Percentiles rank a stretch among this genome's conserved stretches.
Conservation (phyloP, 2,113 vertebrate species). For the Pycnonotus jocosus region DNA sequence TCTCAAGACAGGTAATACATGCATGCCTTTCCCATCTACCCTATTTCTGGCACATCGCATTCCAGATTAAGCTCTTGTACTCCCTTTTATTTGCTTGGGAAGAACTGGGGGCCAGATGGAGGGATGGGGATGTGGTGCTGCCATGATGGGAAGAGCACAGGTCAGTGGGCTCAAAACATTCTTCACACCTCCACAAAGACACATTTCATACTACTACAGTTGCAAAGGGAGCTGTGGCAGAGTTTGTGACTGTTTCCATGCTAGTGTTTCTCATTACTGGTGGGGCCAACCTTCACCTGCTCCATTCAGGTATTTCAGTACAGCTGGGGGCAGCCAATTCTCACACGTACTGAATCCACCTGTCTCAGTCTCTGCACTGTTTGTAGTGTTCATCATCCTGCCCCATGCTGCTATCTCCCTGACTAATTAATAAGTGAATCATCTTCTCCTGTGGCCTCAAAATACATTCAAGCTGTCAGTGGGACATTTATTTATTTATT, state of each 20-base stretch:
- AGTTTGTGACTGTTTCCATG: neutral
- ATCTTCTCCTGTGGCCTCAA: neutral
- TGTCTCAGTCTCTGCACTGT: neutral
- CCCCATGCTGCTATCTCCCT: neutral
- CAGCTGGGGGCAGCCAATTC: neutral
- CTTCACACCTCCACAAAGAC: rapidly evolving
- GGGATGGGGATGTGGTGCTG: neutral
- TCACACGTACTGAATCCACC: rapidly evolving
- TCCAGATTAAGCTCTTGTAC: neutral
- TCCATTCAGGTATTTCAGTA: neutral
- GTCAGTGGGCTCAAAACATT: rapidly evolving
- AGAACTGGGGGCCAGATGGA: neutral
- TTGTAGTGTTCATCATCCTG: neutral
- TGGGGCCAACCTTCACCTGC: neutral
- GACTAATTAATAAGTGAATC: constrained; percentile 49
- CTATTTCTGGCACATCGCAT: rapidly evolving
- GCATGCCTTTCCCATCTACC: neutral
- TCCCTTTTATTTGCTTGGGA: neutral
- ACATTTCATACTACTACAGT: neutral
- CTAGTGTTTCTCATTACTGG: neutral
- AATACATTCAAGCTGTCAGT: constrained; percentile 19
- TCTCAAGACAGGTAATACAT: neutral
- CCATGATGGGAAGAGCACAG: neutral
- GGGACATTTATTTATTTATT: constrained; percentile 33
- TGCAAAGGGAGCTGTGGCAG: neutral